These are phyloP conservation scores for Dreissena polymorpha DNA, from an alignment of 1,140 invertebrate species.

Conservation along the genomic window DNA sequence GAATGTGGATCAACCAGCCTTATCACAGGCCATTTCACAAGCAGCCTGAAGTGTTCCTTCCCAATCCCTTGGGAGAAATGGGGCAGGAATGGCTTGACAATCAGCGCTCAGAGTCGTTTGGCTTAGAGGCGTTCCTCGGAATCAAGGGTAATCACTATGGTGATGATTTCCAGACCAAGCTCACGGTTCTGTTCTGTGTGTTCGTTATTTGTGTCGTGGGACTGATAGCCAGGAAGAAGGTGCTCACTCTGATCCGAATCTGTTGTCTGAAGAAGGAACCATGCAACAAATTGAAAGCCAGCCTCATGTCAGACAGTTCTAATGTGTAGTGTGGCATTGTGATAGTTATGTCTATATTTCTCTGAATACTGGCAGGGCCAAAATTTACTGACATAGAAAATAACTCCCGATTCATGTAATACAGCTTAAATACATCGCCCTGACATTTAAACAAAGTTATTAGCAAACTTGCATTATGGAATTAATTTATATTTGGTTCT, in stretches of 20 bases:
- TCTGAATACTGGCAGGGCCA: no score
- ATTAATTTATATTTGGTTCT: no score
- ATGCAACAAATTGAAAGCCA: constrained; percentile 48
- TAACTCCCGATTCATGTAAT: no score
- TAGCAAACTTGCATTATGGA: no score
- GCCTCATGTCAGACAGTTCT: not conserved
- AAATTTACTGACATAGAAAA: no score
- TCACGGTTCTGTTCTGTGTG: constrained; percentile 62
- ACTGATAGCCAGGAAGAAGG: constrained; percentile 46
- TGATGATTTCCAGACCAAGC: constrained; percentile 62
- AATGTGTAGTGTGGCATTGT: not conserved
- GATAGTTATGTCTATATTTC: no score
- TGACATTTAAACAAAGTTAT: no score
- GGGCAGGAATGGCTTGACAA: constrained; percentile 56
- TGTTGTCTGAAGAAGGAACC: constrained; percentile 50
- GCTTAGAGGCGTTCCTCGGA: constrained; percentile 51
- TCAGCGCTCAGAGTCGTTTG: constrained; percentile 32
- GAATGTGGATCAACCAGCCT: constrained; percentile 66
- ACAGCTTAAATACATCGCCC: no score
- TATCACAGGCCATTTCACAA: constrained; percentile 66
- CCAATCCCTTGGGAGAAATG: constrained; percentile 59
- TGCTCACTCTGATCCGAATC: constrained; percentile 32
- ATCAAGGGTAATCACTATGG: constrained; percentile 61
- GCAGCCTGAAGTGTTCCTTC: constrained; percentile 50
- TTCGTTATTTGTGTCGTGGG: constrained; percentile 61